These are phyloP conservation scores for Drosophila phalerata DNA, from an alignment of 2,888 invertebrate genomes.

Conservation along the genomic window DNA sequence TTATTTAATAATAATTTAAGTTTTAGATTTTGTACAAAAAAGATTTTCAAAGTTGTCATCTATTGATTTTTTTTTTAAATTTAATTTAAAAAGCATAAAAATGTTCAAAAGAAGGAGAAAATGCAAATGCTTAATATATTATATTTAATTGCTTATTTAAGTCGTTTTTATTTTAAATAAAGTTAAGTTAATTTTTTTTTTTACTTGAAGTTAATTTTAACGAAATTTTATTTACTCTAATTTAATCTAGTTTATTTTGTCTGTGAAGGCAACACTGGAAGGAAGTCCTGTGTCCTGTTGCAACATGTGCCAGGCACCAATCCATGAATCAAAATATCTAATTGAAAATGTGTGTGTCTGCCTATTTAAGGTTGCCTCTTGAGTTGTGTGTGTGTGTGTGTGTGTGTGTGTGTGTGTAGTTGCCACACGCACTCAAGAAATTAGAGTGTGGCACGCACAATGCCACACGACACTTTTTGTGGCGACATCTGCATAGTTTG, in stretches of 20 bases:
- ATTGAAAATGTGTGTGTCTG: conserved; percentile 64
- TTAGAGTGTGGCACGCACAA: conserved; percentile 64
- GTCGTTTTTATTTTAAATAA: too few species aligned
- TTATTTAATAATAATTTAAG: too few species aligned
- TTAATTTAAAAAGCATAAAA: too few species aligned
- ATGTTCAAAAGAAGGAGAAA: too few species aligned
- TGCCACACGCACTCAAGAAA: conserved; percentile 67
- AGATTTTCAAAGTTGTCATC: too few species aligned
- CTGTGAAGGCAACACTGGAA: background rate
- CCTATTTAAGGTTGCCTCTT: conserved; percentile 35
- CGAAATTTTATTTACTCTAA: background rate
- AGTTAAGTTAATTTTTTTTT: too few species aligned
- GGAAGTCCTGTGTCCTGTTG: background rate
- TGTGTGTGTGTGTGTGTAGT: conserved; percentile 29
- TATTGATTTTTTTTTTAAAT: too few species aligned
- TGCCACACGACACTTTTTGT: conserved; percentile 15
- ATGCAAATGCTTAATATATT: too few species aligned
- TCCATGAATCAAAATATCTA: conserved; percentile 56
- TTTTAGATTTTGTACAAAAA: too few species aligned
- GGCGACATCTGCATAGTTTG: conserved; percentile 64
- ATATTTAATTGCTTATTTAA: too few species aligned
- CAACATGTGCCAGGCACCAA: conserved; percentile 17
- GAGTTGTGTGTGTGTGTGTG: conserved; percentile 4
- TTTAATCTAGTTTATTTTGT: background rate
- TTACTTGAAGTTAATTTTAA: too few species aligned